These are phyloP conservation scores for Ashinkailepas kermadecensis DNA, from an alignment of 2,888 invertebrate species.

Conservation along the genomic window DNA sequence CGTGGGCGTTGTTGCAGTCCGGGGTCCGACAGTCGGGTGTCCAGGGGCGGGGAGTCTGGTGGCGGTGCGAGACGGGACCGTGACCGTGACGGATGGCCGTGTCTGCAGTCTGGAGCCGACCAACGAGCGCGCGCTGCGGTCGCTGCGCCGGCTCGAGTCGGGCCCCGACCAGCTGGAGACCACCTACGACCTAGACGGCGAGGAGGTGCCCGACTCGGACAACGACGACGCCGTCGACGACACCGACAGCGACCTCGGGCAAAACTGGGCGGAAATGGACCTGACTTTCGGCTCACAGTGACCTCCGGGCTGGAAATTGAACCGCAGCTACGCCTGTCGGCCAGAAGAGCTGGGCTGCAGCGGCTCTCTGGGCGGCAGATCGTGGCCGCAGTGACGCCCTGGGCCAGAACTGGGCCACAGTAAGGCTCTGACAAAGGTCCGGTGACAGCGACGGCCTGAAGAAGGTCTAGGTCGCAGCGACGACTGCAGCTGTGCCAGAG, in stretches of 20 bases:
- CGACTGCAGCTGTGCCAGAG: no score
- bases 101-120: slow-evolving; percentile 53
- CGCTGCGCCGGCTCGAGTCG: slow-evolving; percentile 54
- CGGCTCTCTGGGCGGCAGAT: no score
- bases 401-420: no score
- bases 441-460: no score
- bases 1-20: no score
- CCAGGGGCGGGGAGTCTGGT: no score
- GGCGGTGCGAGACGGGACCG: no score
- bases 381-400: no score
- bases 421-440: no score
- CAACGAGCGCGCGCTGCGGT: slow-evolving; percentile 56
- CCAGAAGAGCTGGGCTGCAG: not conserved
- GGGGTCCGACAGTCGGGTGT: no score
- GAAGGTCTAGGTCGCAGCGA: no score
- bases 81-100: not conserved
- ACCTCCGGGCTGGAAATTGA: not conserved
- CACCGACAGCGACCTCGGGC: slow-evolving; percentile 12
- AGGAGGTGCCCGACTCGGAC: slow-evolving; percentile 45
- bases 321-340: not conserved
- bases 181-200: slow-evolving; percentile 45
- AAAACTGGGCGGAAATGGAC: slow-evolving; percentile 12
- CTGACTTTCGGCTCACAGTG: slow-evolving; percentile 2
- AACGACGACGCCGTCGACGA: slow-evolving; percentile 32
- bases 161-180: slow-evolving; percentile 48